Evolutionary conservation across 2,888 invertebrate genomes (phyloP).

Genomic region (Mellilla xanthometata): DNA sequence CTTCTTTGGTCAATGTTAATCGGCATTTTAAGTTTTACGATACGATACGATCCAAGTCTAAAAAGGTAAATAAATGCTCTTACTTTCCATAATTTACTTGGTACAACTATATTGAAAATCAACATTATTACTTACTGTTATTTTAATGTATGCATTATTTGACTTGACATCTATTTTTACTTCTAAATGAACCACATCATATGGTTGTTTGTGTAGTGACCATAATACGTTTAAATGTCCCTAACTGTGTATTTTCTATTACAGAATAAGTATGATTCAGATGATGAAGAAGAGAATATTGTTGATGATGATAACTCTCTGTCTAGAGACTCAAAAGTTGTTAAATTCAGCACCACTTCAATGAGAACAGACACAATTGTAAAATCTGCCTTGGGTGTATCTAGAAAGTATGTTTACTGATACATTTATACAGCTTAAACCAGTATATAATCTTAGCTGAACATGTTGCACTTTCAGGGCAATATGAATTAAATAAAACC

Average conservation of each 20-base stretch:
- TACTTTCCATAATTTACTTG: too few relatives aligned
- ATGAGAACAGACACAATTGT: slow-evolving; percentile 87
- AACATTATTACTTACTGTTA: too few relatives aligned
- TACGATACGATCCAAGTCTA: slow-evolving; percentile 56
- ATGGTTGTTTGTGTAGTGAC: too few relatives aligned
- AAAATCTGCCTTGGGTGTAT: slow-evolving; percentile 86
- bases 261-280: slow-evolving; percentile 75
- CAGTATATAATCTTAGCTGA: too few relatives aligned
- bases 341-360: slow-evolving; percentile 85
- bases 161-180: too few relatives aligned
- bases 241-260: slow-evolving; percentile 33
- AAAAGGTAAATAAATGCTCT: slow-evolving; percentile 48
- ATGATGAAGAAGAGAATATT: slow-evolving; percentile 66
- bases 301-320: slow-evolving; percentile 72
- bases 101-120: too few relatives aligned
- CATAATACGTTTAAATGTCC: background rate
- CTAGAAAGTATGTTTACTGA: slow-evolving; percentile 85
- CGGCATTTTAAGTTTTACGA: slow-evolving; percentile 32
- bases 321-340: slow-evolving; percentile 84
- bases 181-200: too few relatives aligned
- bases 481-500: too few relatives aligned
- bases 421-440: too few relatives aligned
- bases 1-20: slow-evolving; percentile 29
- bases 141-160: too few relatives aligned
- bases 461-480: too few relatives aligned